Evolutionary conservation across 2,888 invertebrate species (phyloP).

Genomic region (Apamea crenata): DNA sequence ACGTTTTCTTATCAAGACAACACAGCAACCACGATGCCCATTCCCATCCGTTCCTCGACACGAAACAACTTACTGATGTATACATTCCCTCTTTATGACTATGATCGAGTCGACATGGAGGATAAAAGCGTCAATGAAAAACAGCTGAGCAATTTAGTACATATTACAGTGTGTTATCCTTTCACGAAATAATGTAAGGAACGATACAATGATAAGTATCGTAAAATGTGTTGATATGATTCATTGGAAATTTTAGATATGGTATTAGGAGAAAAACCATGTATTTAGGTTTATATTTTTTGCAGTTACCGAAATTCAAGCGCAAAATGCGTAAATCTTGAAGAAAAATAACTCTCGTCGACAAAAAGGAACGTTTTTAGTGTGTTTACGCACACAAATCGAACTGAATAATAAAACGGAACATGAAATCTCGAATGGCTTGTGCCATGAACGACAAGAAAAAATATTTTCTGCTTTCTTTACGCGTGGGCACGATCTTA

Average conservation of each 20-base stretch:
- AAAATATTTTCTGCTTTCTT: conserved; percentile 65
- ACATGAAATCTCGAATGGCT: conserved; percentile 61
- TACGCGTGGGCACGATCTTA: conserved; percentile 65
- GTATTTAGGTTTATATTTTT: neutral
- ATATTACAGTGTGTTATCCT: conserved; percentile 15
- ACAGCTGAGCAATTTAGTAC: conserved; percentile 32
- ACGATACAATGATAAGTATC: conserved; percentile 28
- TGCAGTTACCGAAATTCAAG: conserved; percentile 6
- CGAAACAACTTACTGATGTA: conserved; percentile 53
- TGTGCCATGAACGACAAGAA: conserved; percentile 60
- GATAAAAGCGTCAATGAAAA: conserved; percentile 54
- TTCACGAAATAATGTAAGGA: conserved; percentile 20
- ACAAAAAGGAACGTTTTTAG: conserved; percentile 34
- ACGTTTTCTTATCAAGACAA: conserved; percentile 85
- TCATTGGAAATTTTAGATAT: conserved; percentile 18
- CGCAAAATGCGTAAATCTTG: conserved; percentile 22
- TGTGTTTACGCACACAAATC: conserved; percentile 43
- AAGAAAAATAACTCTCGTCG: conserved; percentile 31
- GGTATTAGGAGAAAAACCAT: conserved; percentile 6
- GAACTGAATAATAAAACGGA: conserved; percentile 56
- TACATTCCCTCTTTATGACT: conserved; percentile 59
- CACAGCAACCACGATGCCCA: conserved; percentile 74
- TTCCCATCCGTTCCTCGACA: conserved; percentile 53
- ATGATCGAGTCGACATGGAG: conserved; percentile 25
- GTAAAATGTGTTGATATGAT: conserved; percentile 24